These are phyloP conservation scores for Anas acuta DNA, from an alignment of 2,797 vertebrate genomes.

Conservation along the genomic window DNA sequence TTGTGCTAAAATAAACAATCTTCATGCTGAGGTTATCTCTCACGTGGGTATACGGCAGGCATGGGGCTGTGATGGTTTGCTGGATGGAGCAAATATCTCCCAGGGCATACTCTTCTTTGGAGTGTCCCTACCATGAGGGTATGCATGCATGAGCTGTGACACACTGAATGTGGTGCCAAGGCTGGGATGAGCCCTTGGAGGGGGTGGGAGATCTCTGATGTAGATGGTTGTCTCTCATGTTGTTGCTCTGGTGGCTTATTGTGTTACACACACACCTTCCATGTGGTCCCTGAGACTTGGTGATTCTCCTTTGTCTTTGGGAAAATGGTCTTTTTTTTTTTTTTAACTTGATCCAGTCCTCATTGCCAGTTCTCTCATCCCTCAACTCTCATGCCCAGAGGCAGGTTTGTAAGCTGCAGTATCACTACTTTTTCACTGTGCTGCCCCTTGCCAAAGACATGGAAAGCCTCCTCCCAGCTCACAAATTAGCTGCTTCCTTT, in stretches of 20 bases:
- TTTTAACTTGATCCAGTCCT: too few relatives aligned
- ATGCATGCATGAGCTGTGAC: neutral
- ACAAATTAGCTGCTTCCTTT: too few relatives aligned
- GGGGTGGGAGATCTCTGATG: accelerated
- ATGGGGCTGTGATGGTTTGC: neutral
- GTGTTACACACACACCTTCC: neutral
- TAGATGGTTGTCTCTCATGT: neutral
- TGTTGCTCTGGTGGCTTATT: neutral
- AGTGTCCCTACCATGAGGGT: neutral
- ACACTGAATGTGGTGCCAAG: accelerated
- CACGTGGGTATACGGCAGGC: accelerated
- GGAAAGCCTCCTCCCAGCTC: too few relatives aligned
- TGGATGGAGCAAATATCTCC: neutral
- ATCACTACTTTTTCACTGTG: too few relatives aligned
- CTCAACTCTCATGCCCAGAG: too few relatives aligned
- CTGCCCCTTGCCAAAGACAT: too few relatives aligned
- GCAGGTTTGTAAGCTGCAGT: too few relatives aligned
- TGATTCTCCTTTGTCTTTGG: neutral
- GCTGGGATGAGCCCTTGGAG: neutral
- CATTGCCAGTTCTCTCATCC: too few relatives aligned
- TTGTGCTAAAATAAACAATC: neutral
- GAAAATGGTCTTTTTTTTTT: too few relatives aligned
- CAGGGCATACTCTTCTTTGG: neutral
- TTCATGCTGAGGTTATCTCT: neutral
- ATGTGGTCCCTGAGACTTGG: neutral